Conservation (phyloP, 2,888 invertebrate genomes). For the Eristalinus aeneus region DNA sequence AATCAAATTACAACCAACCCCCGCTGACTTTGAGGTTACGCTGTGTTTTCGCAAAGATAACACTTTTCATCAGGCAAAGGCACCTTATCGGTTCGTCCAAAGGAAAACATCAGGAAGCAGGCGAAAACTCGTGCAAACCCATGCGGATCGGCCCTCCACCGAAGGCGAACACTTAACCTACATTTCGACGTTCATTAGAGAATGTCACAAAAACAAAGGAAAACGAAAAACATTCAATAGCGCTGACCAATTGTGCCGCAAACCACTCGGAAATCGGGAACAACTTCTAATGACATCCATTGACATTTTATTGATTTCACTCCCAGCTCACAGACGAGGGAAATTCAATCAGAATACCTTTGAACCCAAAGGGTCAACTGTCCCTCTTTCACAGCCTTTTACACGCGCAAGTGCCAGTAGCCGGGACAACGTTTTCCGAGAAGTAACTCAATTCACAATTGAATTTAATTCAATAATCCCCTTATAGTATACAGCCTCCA, state of each 20-base stretch:
- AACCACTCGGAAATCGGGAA: neutral
- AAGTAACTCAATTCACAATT: neutral
- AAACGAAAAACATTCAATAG: conserved; percentile 4
- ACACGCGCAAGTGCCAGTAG: neutral
- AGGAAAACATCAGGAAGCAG: neutral
- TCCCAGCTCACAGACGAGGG: neutral
- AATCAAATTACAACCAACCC: neutral
- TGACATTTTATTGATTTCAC: conserved; percentile 26
- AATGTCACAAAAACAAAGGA: neutral
- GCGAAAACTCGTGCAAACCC: neutral
- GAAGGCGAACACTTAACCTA: neutral
- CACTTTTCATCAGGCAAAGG: neutral
- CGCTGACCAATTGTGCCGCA: neutral
- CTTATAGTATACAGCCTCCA: neutral
- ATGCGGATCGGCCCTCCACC: neutral
- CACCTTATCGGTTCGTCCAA: neutral
- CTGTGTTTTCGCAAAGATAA: neutral
- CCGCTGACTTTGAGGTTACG: neutral
- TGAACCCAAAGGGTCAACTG: neutral
- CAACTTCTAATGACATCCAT: conserved; percentile 6
- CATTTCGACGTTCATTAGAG: neutral
- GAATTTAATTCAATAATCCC: conserved; percentile 7
- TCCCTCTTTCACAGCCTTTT: neutral
- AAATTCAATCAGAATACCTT: neutral
- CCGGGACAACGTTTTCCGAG: neutral